A percentile compares a stretch with the other conserved stretches of the same genome.
These are phyloP conservation scores for Eretmocerus hayati DNA, from an alignment of 2,888 invertebrate genomes.

Conservation along the genomic window DNA sequence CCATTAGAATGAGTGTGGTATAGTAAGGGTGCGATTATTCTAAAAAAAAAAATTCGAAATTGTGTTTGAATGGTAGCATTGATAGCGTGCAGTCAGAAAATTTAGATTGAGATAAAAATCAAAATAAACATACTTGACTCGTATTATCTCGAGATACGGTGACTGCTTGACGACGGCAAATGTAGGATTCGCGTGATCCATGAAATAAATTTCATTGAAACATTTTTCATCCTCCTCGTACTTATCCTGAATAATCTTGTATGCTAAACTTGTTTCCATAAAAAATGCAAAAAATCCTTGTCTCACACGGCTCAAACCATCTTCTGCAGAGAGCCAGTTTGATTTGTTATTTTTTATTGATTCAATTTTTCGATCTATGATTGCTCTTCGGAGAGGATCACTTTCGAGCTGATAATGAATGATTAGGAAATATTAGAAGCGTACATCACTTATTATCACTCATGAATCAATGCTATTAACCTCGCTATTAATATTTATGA, in stretches of 20 bases:
- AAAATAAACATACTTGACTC: slow-evolving; percentile 36
- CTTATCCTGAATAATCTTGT: slow-evolving; percentile 61
- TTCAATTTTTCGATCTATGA: slow-evolving; percentile 60
- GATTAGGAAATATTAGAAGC: no score
- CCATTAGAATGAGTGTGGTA: no score
- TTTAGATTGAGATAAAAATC: no score
- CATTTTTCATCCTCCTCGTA: slow-evolving; percentile 67
- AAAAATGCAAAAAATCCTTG: slow-evolving; percentile 63
- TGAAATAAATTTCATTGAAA: slow-evolving; percentile 52
- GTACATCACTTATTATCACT: no score
- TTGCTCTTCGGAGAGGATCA: slow-evolving; percentile 56
- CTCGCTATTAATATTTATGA: no score
- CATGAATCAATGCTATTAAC: no score
- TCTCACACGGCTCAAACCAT: slow-evolving; percentile 56
- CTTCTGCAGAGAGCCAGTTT: slow-evolving; percentile 55
- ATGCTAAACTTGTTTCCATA: slow-evolving; percentile 59
- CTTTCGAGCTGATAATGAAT: slow-evolving; percentile 14
- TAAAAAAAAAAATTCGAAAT: no score
- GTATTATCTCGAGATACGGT: slow-evolving; percentile 46
- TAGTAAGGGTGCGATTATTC: no score
- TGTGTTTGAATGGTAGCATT: no score
- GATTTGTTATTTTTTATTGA: slow-evolving; percentile 54
- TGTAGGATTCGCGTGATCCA: slow-evolving; percentile 44
- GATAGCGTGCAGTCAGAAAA: no score
- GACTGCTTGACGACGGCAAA: slow-evolving; percentile 38